Evolutionary conservation across 2,113 vertebrate genomes (phyloP).

Genomic region (Corvus moneduloides): DNA sequence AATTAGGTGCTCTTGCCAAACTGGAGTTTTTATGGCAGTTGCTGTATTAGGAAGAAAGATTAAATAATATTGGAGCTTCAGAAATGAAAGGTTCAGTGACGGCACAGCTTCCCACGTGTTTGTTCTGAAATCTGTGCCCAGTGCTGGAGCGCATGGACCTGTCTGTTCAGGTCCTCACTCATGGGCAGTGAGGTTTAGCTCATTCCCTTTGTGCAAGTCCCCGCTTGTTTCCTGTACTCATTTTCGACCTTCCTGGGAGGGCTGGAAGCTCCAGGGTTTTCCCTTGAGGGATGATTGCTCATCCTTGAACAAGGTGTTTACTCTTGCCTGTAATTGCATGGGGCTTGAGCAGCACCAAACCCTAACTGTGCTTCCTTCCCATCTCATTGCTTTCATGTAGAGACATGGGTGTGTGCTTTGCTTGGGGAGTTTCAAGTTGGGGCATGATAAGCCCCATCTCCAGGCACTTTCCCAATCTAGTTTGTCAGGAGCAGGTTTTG

Average conservation of each 20-base stretch:
- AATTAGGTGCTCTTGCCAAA: background rate
- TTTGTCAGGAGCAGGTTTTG: slow-evolving; percentile 34
- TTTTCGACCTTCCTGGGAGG: slow-evolving; percentile 58
- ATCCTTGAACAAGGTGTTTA: slow-evolving; percentile 66
- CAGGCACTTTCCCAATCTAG: slow-evolving; percentile 43
- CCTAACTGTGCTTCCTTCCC: slow-evolving; percentile 56
- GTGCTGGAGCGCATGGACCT: background rate
- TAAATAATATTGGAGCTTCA: background rate
- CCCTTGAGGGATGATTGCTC: slow-evolving; percentile 47
- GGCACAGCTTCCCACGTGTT: background rate
- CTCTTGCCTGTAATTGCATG: slow-evolving; percentile 54
- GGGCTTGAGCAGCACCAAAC: slow-evolving; percentile 31
- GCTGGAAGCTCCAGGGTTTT: slow-evolving; percentile 46
- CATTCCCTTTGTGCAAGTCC: slow-evolving; percentile 47
- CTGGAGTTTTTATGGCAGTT: background rate
- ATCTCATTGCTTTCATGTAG: slow-evolving; percentile 55
- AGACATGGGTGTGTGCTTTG: slow-evolving; percentile 60
- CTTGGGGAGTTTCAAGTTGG: slow-evolving; percentile 39
- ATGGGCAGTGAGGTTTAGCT: slow-evolving; percentile 11
- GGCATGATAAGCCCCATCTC: slow-evolving; percentile 52
- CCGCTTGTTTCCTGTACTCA: slow-evolving; percentile 49
- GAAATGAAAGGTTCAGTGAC: background rate
- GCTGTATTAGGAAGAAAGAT: background rate
- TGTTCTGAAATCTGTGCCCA: background rate
- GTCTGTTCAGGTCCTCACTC: slow-evolving; percentile 18